These are phyloP conservation scores for Istiophorus platypterus DNA, from an alignment of 2,113 vertebrate species.

Conservation along the genomic window DNA sequence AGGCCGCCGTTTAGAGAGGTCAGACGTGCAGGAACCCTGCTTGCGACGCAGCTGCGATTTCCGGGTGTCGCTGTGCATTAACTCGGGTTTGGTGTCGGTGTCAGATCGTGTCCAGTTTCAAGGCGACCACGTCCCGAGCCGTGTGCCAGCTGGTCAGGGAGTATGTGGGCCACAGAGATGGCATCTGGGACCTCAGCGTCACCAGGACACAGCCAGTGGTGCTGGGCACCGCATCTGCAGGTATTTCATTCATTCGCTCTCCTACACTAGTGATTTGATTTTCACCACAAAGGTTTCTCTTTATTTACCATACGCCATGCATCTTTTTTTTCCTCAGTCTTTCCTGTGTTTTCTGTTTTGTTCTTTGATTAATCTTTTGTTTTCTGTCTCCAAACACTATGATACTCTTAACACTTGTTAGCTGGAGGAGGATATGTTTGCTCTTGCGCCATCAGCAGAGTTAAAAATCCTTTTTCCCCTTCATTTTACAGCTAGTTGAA, in stretches of 20 bases:
- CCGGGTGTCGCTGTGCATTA: neutral
- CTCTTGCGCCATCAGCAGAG: no score
- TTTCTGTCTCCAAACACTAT: no score
- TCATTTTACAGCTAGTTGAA: no score
- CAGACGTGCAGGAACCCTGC: conserved; percentile 52
- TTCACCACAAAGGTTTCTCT: neutral
- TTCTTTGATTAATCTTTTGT: no score
- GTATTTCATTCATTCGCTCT: conserved; percentile 67
- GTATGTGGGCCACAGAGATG: conserved; percentile 95
- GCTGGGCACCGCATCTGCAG: conserved; percentile 95
- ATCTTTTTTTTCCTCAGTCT: neutral
- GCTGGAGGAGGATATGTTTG: no score
- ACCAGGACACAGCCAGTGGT: conserved; percentile 92
- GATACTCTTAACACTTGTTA: no score
- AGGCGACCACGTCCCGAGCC: conserved; percentile 95
- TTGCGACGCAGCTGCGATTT: rapidly evolving
- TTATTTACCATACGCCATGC: neutral
- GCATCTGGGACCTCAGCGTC: conserved; percentile 96
- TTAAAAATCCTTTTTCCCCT: no score
- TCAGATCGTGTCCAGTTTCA: conserved; percentile 99
- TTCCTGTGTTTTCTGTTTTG: neutral
- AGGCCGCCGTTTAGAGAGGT: neutral
- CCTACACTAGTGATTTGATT: neutral
- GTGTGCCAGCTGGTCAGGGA: conserved; percentile 96
- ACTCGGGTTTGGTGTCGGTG: neutral